Percentiles rank a stretch among this genome's conserved stretches.
These are phyloP conservation scores for Osmerus eperlanus DNA, from an alignment of 2,113 vertebrate species.

Conservation along the genomic window DNA sequence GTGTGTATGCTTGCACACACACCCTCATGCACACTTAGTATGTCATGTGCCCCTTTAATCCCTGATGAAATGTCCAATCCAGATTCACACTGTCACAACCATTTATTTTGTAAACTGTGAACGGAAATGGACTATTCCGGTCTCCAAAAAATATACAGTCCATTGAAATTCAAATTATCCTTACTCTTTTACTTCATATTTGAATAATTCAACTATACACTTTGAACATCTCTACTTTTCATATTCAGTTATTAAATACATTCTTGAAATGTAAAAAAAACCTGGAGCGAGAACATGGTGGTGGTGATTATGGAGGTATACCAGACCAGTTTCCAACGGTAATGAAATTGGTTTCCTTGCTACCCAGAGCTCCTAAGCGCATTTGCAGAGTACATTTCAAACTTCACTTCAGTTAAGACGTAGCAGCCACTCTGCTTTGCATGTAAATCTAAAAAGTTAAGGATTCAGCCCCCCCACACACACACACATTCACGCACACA, in stretches of 20 bases:
- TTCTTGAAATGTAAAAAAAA: too few species aligned
- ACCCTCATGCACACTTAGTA: too few species aligned
- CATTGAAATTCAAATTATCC: too few species aligned
- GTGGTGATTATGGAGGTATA: slow-evolving; percentile 41
- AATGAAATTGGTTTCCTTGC: slow-evolving; percentile 67
- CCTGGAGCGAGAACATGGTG: too few species aligned
- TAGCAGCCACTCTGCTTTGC: slow-evolving; percentile 53
- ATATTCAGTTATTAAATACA: too few species aligned
- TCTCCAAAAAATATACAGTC: too few species aligned
- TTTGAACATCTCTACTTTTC: background rate
- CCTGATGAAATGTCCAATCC: background rate
- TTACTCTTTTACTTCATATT: background rate
- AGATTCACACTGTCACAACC: background rate
- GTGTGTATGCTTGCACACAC: too few species aligned
- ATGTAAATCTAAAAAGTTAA: slow-evolving; percentile 66
- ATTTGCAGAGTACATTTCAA: slow-evolving; percentile 69
- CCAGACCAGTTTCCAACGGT: slow-evolving; percentile 60
- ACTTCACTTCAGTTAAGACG: slow-evolving; percentile 70
- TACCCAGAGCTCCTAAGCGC: slow-evolving; percentile 49
- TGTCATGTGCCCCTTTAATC: background rate
- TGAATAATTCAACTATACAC: slow-evolving; percentile 45
- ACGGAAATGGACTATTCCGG: too few species aligned
- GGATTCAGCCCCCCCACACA: slow-evolving; percentile 60
- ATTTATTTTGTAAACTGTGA: too few species aligned
- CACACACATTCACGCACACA: slow-evolving; percentile 14